Conservation (phyloP, 2,113 vertebrate genomes). For the Scortum barcoo region DNA sequence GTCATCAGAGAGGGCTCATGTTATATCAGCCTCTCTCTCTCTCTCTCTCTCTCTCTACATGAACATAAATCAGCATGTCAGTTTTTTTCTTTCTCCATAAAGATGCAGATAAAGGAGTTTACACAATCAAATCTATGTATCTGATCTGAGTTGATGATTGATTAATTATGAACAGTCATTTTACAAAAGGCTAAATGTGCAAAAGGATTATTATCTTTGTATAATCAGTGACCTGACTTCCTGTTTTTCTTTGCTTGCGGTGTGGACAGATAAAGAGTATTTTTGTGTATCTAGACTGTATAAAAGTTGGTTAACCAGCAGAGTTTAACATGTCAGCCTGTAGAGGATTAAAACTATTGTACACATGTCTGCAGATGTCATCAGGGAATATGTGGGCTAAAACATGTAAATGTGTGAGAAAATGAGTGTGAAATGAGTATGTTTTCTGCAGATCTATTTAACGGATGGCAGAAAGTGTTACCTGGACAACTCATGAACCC, state of each 20-base stretch:
- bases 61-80: background rate
- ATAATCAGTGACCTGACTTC: no score
- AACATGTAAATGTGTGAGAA: background rate
- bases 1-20: no score
- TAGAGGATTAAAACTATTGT: no score
- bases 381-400: background rate
- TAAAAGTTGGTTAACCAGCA: no score
- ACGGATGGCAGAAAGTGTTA: background rate
- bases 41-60: background rate
- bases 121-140: background rate
- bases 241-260: no score
- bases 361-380: no score
- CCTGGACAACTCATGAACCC: constrained; percentile 8
- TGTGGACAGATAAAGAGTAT: no score
- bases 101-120: background rate
- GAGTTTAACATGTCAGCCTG: no score
- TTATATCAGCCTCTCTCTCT: background rate
- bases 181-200: background rate
- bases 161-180: no score
- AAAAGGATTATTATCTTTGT: background rate
- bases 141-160: background rate
- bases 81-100: background rate
- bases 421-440: background rate
- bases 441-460: no score
- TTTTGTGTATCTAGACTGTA: no score